These are phyloP conservation scores for Platygyra sinensis DNA, from an alignment of 64 coral and sea anemone genomes.

Conservation along the genomic window DNA sequence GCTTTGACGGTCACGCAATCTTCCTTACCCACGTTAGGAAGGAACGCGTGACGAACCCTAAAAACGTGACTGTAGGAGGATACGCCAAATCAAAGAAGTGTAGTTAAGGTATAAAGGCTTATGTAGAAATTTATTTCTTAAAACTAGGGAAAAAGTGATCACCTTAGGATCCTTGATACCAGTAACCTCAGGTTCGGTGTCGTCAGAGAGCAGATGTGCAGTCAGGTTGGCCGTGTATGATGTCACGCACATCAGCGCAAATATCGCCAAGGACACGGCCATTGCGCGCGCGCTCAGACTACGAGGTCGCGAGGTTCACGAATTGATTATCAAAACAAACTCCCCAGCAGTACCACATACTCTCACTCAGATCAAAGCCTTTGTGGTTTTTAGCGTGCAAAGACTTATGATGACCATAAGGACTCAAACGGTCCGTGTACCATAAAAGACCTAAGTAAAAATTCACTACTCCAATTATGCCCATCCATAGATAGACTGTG, in stretches of 20 bases:
- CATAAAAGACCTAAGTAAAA: conserved; percentile 70
- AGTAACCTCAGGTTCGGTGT: conserved; percentile 77
- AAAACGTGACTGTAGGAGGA: too few relatives aligned
- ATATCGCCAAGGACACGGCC: conserved; percentile 81
- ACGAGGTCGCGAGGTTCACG: conserved; percentile 62
- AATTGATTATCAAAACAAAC: conserved; percentile 98
- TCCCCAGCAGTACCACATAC: conserved; percentile 96
- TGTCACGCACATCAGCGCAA: conserved; percentile 79
- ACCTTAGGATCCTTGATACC: conserved; percentile 90
- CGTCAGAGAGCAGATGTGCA: conserved; percentile 84
- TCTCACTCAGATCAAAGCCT: conserved; percentile 67
- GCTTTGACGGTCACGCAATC: too few relatives aligned
- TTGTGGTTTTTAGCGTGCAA: not conserved
- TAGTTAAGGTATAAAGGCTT: too few relatives aligned
- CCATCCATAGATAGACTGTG: conserved; percentile 74
- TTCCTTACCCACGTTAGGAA: too few relatives aligned
- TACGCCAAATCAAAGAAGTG: too few relatives aligned
- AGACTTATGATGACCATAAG: conserved; percentile 55
- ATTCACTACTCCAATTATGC: conserved; percentile 81
- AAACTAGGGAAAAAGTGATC: not conserved
- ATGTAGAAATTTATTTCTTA: not conserved
- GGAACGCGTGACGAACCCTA: too few relatives aligned
- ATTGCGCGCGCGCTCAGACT: conserved; percentile 81
- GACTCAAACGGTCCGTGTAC: conserved; percentile 70
- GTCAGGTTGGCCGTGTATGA: conserved; percentile 94